A percentile compares a stretch with the other conserved stretches of the same genome.
Conservation (phyloP, 2,113 vertebrate species). For the Okapia johnstoni region DNA sequence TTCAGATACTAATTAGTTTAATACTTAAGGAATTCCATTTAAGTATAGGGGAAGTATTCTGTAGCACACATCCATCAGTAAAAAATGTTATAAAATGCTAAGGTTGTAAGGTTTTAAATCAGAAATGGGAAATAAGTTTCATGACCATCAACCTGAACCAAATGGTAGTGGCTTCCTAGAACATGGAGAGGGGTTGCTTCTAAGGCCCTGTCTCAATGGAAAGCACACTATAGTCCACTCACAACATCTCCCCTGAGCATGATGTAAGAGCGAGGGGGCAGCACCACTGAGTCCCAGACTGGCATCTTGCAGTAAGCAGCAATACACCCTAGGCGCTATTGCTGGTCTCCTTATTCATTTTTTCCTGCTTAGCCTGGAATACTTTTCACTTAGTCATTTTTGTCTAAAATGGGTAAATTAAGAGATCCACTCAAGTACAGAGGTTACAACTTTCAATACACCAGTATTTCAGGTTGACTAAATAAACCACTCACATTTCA, state of each 20-base stretch:
- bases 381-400: slow-evolving; percentile 20
- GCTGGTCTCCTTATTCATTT: neutral
- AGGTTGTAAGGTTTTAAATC: slow-evolving; percentile 5
- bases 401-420: slow-evolving; percentile 38
- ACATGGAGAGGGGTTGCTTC: neutral
- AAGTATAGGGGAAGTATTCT: neutral
- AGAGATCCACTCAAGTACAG: slow-evolving; percentile 34
- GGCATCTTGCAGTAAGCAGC: neutral
- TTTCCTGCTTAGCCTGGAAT: neutral
- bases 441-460: slow-evolving; percentile 9
- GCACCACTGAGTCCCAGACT: neutral
- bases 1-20: neutral
- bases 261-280: neutral
- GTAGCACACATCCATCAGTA: neutral
- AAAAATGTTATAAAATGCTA: neutral
- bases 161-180: neutral
- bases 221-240: neutral
- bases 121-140: neutral
- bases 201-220: neutral
- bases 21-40: neutral
- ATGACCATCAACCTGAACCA: neutral
- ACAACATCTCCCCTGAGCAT: neutral
- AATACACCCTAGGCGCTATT: neutral
- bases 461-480: slow-evolving; percentile 36
- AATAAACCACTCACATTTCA: neutral